Evolutionary conservation across 2,888 invertebrate species (phyloP).

Genomic region (Rhopalosiphum nymphaeae): DNA sequence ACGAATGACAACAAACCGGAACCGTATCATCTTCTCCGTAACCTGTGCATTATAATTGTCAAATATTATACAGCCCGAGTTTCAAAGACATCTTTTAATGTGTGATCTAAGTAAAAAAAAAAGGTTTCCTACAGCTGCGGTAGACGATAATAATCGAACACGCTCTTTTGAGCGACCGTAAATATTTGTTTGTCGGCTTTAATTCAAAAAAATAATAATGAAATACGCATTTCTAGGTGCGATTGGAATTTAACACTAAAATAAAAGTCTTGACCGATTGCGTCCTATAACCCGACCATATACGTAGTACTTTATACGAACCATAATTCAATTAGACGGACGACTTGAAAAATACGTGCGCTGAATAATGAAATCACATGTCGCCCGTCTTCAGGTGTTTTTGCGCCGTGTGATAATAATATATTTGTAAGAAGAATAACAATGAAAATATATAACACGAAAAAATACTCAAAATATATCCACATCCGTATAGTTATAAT

Average conservation of each 20-base stretch:
- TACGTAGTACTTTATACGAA: not conserved
- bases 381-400: not conserved
- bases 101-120: no score
- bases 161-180: not conserved
- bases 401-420: not conserved
- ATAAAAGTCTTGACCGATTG: not conserved
- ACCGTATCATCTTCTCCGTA: no score
- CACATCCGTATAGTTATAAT: not conserved
- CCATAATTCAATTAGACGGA: conserved; percentile 32
- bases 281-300: not conserved
- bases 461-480: not conserved
- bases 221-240: not conserved
- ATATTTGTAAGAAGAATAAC: not conserved
- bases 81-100: no score
- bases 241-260: not conserved
- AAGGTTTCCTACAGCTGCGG: no score
- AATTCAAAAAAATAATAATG: not conserved
- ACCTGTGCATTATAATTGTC: no score
- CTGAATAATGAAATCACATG: not conserved
- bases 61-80: no score
- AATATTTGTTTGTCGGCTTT: not conserved
- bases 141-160: no score
- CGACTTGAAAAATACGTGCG: conserved; percentile 29
- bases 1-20: no score
- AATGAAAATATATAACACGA: not conserved